Evolutionary conservation across 1,140 invertebrate genomes (phyloP).

Genomic region (Amyelois transitella): DNA sequence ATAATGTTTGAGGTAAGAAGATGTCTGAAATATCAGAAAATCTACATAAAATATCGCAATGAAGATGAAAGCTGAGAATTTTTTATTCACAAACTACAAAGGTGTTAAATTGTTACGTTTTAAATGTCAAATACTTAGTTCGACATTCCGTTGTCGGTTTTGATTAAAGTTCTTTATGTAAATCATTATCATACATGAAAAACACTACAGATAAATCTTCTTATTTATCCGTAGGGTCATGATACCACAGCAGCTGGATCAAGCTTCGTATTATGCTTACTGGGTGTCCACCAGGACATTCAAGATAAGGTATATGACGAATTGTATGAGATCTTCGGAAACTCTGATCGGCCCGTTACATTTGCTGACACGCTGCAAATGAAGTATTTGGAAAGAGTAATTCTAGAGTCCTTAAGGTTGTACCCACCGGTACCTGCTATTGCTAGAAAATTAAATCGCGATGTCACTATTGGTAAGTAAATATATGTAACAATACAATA

Average conservation of each 20-base stretch:
- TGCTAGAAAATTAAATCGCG: slow-evolving; percentile 79
- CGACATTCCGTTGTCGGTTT: too few relatives aligned
- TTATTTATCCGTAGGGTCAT: slow-evolving; percentile 76
- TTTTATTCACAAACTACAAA: not conserved
- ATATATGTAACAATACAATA: not conserved
- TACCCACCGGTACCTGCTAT: slow-evolving; percentile 91
- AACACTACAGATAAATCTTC: too few relatives aligned
- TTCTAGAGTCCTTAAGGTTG: slow-evolving; percentile 88
- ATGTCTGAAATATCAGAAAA: not conserved
- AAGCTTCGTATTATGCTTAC: slow-evolving; percentile 88
- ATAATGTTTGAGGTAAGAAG: slow-evolving; percentile 92
- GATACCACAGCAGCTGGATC: slow-evolving; percentile 92
- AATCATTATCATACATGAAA: too few relatives aligned
- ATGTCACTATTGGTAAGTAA: slow-evolving; percentile 52
- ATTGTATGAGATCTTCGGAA: slow-evolving; percentile 87
- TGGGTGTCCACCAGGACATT: slow-evolving; percentile 87
- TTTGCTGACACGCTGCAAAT: slow-evolving; percentile 86
- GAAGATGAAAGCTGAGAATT: too few relatives aligned
- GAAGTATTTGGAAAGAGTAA: slow-evolving; percentile 89
- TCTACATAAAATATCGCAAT: too few relatives aligned
- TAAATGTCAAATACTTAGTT: too few relatives aligned
- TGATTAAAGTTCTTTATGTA: too few relatives aligned
- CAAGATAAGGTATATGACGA: slow-evolving; percentile 86
- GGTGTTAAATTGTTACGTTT: too few relatives aligned
- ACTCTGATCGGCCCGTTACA: slow-evolving; percentile 82